Percentiles rank a stretch among this genome's conserved stretches.
Conservation (phyloP, 2,113 vertebrate genomes). For the Nesoenas mayeri region DNA sequence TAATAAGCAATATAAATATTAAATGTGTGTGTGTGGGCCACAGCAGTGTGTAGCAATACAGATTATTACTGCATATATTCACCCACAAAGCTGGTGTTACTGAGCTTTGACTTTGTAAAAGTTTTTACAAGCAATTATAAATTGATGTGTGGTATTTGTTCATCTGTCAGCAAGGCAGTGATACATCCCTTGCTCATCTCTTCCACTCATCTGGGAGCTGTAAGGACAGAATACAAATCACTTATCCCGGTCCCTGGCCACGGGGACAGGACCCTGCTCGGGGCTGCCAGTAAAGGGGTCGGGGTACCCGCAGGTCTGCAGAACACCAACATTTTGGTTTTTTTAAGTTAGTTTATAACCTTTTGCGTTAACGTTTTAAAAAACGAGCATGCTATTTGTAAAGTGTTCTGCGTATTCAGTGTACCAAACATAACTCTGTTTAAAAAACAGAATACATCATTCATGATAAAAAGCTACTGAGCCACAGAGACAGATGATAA, state of each 20-base stretch:
- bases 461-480: not conserved
- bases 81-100: not conserved
- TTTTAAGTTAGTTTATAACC: not conserved
- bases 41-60: not conserved
- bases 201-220: not conserved
- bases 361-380: not conserved
- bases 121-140: not conserved
- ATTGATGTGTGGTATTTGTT: not conserved
- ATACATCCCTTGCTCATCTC: not conserved
- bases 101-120: not conserved
- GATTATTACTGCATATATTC: not conserved
- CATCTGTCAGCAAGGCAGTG: not conserved
- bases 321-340: not conserved
- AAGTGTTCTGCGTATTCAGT: not conserved
- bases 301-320: rapidly evolving
- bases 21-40: not conserved
- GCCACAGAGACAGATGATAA: not conserved
- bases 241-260: not conserved
- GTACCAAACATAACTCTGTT: not conserved
- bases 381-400: not conserved
- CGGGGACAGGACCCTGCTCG: not conserved
- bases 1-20: not conserved
- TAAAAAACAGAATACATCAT: not conserved
- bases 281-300: not conserved
- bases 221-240: not conserved